Percentiles rank a stretch among this genome's conserved stretches.
Evolutionary conservation across 2,888 invertebrate genomes (phyloP).

Genomic region (Tipula lateralis): DNA sequence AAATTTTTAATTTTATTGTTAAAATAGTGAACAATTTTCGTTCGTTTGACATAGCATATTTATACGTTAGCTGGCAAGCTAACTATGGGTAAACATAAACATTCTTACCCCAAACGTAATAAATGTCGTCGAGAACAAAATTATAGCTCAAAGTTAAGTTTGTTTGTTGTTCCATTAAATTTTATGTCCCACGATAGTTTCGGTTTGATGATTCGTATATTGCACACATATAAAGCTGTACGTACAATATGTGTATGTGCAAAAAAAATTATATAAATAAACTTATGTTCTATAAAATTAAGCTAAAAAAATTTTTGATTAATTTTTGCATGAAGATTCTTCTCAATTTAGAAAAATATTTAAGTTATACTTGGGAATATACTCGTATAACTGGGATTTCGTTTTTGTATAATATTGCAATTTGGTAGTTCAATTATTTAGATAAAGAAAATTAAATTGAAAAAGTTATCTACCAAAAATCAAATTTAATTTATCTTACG

Average conservation of each 20-base stretch:
- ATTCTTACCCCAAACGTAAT: not conserved
- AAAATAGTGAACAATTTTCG: not conserved
- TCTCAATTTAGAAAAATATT: not conserved
- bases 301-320: not conserved
- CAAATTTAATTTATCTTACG: not conserved
- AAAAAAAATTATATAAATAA: not conserved
- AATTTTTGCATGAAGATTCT: not conserved
- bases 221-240: not conserved
- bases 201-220: not conserved
- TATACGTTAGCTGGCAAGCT: too few species aligned
- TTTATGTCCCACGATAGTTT: not conserved
- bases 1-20: not conserved
- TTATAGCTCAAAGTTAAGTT: not conserved
- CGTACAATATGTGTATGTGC: not conserved
- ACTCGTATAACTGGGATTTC: too few species aligned
- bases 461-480: not conserved
- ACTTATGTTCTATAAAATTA: not conserved
- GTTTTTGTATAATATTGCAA: not conserved
- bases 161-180: not conserved
- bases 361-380: not conserved
- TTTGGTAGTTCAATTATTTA: not conserved
- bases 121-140: not conserved
- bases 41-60: not conserved
- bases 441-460: not conserved
- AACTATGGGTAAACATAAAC: not conserved